Evolutionary conservation across 2,888 invertebrate species (phyloP).

Genomic region (Gastrophysa polygoni): DNA sequence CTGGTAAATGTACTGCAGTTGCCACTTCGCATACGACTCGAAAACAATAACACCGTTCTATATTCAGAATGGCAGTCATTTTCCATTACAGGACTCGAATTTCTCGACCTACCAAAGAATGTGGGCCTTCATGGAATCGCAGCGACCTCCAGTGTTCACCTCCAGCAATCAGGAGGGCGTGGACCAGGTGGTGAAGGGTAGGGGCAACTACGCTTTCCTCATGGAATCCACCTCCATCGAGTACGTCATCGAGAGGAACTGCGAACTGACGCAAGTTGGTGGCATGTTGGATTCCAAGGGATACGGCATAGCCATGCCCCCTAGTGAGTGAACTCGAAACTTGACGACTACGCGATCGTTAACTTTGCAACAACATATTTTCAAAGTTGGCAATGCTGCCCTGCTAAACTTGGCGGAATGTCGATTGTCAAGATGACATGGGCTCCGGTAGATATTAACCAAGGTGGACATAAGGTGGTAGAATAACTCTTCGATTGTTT

Average conservation of each 20-base stretch:
- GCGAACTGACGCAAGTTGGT: conserved; percentile 90
- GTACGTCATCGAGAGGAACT: conserved; percentile 88
- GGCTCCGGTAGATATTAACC: too few relatives aligned
- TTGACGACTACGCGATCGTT: too few relatives aligned
- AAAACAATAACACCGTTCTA: too few relatives aligned
- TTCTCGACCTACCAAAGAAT: conserved; percentile 92
- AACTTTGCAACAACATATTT: background rate
- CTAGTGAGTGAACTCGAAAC: conserved; percentile 69
- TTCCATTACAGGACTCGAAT: conserved; percentile 77
- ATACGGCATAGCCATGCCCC: conserved; percentile 93
- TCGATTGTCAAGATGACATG: too few relatives aligned
- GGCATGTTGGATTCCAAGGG: conserved; percentile 93
- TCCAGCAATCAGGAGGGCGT: conserved; percentile 88
- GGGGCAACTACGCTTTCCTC: conserved; percentile 91
- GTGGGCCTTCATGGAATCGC: conserved; percentile 95
- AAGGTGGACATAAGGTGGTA: too few relatives aligned
- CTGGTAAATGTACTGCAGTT: too few relatives aligned
- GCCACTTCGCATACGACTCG: too few relatives aligned
- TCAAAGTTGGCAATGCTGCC: too few relatives aligned
- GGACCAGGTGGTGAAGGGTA: conserved; percentile 82
- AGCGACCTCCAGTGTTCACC: conserved; percentile 86
- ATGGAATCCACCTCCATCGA: conserved; percentile 99
- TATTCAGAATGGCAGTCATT: too few relatives aligned
- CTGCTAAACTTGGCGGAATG: too few relatives aligned
- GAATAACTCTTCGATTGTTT: too few relatives aligned